Conservation (phyloP, 2,888 invertebrate genomes). For the Pardosa pseudoannulata region DNA sequence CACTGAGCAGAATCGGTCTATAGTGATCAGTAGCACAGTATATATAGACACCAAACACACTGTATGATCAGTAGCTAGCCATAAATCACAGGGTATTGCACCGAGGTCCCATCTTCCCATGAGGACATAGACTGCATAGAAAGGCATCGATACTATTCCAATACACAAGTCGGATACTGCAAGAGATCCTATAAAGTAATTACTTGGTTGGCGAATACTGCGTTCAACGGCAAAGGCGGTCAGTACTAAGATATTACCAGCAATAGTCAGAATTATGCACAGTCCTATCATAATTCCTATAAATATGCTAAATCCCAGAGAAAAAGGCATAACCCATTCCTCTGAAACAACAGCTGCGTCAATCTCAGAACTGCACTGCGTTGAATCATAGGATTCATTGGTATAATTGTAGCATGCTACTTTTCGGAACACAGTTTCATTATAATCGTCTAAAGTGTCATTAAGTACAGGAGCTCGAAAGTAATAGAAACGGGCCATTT, state of each 20-base stretch:
- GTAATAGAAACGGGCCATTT: background rate
- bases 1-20: constrained; percentile 98
- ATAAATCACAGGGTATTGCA: constrained; percentile 95
- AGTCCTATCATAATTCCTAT: constrained; percentile 91
- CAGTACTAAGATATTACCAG: constrained; percentile 96
- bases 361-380: background rate
- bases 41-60: constrained; percentile 99
- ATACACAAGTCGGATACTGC: constrained; percentile 98
- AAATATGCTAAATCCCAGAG: constrained; percentile 91
- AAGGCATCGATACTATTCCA: constrained; percentile 98
- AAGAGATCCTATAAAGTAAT: constrained; percentile 98
- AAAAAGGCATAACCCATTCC: constrained; percentile 84
- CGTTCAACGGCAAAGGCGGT: constrained; percentile 96
- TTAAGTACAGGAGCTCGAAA: background rate
- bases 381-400: background rate
- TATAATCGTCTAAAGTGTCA: background rate
- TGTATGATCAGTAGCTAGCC: constrained; percentile 99
- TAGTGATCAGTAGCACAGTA: constrained; percentile 98
- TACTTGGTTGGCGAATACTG: constrained; percentile 94
- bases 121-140: constrained; percentile 97
- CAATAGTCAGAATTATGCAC: constrained; percentile 93
- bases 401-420: background rate
- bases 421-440: background rate
- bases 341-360: background rate
- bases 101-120: constrained; percentile 98